Conservation (phyloP, 2,113 vertebrate species). For the Tauraco erythrolophus region DNA sequence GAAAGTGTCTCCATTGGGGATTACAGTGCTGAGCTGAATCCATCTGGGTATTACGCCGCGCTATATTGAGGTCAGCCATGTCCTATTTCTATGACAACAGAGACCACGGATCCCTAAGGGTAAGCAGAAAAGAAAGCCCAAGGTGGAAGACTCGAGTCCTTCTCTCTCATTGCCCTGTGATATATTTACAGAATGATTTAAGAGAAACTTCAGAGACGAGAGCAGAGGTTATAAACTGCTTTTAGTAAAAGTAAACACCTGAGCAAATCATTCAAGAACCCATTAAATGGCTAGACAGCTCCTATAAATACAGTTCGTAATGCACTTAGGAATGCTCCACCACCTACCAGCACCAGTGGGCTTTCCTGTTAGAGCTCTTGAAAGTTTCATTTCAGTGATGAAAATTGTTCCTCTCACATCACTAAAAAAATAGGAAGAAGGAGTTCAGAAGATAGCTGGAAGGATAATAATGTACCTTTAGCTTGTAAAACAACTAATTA, state of each 20-base stretch:
- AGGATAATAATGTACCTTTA: not conserved
- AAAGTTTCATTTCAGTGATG: conserved; percentile 23
- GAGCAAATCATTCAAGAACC: conserved; percentile 53
- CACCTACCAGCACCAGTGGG: not conserved
- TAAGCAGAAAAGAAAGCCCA: not conserved
- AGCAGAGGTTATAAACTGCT: conserved; percentile 46
- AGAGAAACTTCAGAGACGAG: conserved; percentile 34
- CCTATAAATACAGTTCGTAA: conserved; percentile 43
- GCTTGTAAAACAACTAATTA: conserved; percentile 9
- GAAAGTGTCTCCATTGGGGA: not conserved
- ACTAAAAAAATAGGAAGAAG: not conserved
- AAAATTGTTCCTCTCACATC: not conserved
- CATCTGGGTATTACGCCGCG: not conserved
- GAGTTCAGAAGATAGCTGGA: not conserved
- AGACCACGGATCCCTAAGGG: not conserved
- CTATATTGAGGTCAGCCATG: not conserved
- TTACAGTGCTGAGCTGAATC: not conserved
- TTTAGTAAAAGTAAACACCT: conserved; percentile 55
- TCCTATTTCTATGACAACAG: not conserved
- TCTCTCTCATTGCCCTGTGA: not conserved
- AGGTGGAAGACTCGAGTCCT: not conserved
- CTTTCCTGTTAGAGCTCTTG: conserved; percentile 2
- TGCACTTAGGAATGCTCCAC: conserved; percentile 13
- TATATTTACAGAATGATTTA: conserved; percentile 50
- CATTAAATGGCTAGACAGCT: conserved; percentile 33